These are phyloP conservation scores for Tragopan temminckii DNA, from an alignment of 2,797 vertebrate species.

Conservation along the genomic window DNA sequence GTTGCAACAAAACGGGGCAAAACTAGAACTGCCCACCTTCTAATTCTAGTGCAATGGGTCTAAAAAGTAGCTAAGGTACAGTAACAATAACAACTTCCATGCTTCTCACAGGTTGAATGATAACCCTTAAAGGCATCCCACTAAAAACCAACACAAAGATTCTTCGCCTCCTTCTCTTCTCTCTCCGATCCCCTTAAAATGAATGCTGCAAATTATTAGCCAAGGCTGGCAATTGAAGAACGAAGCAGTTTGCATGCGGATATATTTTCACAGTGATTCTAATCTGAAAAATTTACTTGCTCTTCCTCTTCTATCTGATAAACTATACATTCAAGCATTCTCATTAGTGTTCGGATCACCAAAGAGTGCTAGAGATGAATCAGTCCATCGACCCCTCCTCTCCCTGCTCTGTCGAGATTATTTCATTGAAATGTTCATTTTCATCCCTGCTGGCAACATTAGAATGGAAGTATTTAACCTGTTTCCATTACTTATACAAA, in stretches of 20 bases:
- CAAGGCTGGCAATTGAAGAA: constrained; percentile 41
- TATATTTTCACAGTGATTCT: constrained; percentile 44
- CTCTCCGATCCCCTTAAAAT: background rate
- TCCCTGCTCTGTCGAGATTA: constrained; percentile 70
- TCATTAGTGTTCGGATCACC: constrained; percentile 73
- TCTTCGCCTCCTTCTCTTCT: constrained; percentile 23
- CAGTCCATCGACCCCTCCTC: constrained; percentile 72
- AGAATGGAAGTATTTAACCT: constrained; percentile 83
- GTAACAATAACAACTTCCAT: background rate
- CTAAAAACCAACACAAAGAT: constrained; percentile 35
- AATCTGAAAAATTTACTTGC: constrained; percentile 59
- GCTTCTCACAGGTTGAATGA: constrained; percentile 32
- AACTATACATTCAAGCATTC: constrained; percentile 66
- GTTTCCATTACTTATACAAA: constrained; percentile 84
- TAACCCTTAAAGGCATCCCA: constrained; percentile 45
- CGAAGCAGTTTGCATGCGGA: background rate
- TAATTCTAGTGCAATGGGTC: constrained; percentile 3
- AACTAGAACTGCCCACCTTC: background rate
- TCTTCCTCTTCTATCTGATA: constrained; percentile 71
- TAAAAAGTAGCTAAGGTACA: constrained; percentile 41
- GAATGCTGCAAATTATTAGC: constrained; percentile 44
- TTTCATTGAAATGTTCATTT: constrained; percentile 79
- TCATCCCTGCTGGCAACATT: constrained; percentile 79
- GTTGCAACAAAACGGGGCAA: constrained; percentile 36
- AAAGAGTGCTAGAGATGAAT: constrained; percentile 69